Evolutionary conservation across 2,888 invertebrate genomes (phyloP).

Genomic region (Gnatocerus cornutus): DNA sequence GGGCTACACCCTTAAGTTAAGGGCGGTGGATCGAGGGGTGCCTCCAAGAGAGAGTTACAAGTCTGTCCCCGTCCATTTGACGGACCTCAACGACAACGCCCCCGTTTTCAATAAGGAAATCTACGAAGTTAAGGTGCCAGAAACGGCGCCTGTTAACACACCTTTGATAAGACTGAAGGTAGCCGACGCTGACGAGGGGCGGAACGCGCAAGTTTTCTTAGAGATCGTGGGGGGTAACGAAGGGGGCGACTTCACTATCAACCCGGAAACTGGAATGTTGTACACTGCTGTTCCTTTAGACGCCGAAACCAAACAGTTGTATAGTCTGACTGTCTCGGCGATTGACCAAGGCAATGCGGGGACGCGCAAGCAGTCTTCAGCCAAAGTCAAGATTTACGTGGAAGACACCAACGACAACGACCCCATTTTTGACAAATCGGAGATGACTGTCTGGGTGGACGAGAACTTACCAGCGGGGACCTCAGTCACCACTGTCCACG

Average conservation of each 20-base stretch:
- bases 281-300: conserved; percentile 88
- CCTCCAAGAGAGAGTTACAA: conserved; percentile 87
- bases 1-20: conserved; percentile 90
- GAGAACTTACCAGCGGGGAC: conserved; percentile 93
- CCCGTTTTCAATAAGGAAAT: conserved; percentile 91
- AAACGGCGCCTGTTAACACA: conserved; percentile 91
- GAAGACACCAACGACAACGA: conserved; percentile 96
- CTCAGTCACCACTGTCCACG: conserved; percentile 87
- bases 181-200: conserved; percentile 86
- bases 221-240: conserved; percentile 95
- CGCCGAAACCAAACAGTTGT: conserved; percentile 87
- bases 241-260: conserved; percentile 89
- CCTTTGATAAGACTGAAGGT: conserved; percentile 92
- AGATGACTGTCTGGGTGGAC: conserved; percentile 82
- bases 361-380: conserved; percentile 89
- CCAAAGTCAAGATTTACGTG: conserved; percentile 91
- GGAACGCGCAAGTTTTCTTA: conserved; percentile 87
- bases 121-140: conserved; percentile 90
- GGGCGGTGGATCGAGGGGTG: conserved; percentile 87
- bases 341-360: conserved; percentile 90
- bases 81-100: conserved; percentile 88
- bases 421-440: conserved; percentile 86
- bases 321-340: conserved; percentile 91
- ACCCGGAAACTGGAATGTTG: conserved; percentile 91
- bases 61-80: conserved; percentile 85